Evolutionary conservation across 2,113 vertebrate species (phyloP).

Genomic region (Salvelinus namaycush): DNA sequence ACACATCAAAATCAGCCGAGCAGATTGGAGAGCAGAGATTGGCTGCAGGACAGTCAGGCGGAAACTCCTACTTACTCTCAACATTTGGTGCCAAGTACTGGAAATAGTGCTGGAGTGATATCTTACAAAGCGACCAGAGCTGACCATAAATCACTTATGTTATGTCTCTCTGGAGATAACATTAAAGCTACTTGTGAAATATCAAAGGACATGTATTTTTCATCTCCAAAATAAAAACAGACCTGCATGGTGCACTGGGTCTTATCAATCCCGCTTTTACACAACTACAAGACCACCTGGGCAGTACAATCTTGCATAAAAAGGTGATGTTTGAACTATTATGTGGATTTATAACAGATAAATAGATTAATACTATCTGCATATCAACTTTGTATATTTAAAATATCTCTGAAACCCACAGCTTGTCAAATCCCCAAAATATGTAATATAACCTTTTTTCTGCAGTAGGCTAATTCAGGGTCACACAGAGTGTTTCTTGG

Average conservation of each 20-base stretch:
- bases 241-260: constrained; percentile 28
- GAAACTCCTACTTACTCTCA: constrained; percentile 61
- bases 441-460: too few species aligned
- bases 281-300: constrained; percentile 1
- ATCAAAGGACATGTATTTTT: constrained; percentile 28
- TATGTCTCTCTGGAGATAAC: constrained; percentile 17
- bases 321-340: neutral
- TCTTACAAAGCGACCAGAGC: constrained; percentile 29
- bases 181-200: constrained; percentile 32
- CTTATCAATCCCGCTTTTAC: neutral
- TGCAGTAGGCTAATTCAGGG: too few species aligned
- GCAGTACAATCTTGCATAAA: constrained; percentile 22
- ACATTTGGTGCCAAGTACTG: constrained; percentile 41
- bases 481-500: too few species aligned
- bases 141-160: constrained; percentile 37
- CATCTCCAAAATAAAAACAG: constrained; percentile 33
- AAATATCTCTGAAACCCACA: constrained; percentile 15
- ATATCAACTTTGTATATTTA: neutral
- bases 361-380: neutral
- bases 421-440: neutral
- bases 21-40: constrained; percentile 49
- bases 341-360: neutral
- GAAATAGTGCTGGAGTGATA: constrained; percentile 29
- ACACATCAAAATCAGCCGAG: constrained; percentile 60
- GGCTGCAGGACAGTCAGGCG: constrained; percentile 49